Evolutionary conservation across 2,113 vertebrate species (phyloP).

Genomic region (Macquaria ambigua): DNA sequence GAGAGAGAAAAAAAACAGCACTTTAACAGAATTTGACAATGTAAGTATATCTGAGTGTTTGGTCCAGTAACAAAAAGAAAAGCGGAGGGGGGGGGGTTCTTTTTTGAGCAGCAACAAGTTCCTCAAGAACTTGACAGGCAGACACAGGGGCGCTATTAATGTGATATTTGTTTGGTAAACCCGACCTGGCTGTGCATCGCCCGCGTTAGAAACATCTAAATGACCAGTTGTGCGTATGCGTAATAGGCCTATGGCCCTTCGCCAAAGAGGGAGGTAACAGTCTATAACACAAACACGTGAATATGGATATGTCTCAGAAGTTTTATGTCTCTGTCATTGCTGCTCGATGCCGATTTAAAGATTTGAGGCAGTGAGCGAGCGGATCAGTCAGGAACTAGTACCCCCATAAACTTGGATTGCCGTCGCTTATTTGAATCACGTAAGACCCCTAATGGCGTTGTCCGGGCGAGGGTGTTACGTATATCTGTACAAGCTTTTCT

Average conservation of each 20-base stretch:
- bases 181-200: slow-evolving; percentile 80
- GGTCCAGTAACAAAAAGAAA: background rate
- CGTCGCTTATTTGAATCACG: slow-evolving; percentile 91
- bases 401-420: slow-evolving; percentile 80
- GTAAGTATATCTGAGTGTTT: slow-evolving; percentile 80
- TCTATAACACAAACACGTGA: slow-evolving; percentile 60
- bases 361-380: slow-evolving; percentile 60
- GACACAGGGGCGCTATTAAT: slow-evolving; percentile 73
- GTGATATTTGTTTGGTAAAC: slow-evolving; percentile 75
- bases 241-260: slow-evolving; percentile 69
- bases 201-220: slow-evolving; percentile 55
- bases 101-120: slow-evolving; percentile 92
- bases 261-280: slow-evolving; percentile 62
- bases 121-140: slow-evolving; percentile 83
- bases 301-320: slow-evolving; percentile 63
- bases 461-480: slow-evolving; percentile 91
- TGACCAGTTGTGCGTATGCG: slow-evolving; percentile 60
- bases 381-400: slow-evolving; percentile 65
- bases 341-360: slow-evolving; percentile 63
- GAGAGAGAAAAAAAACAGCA: slow-evolving; percentile 41
- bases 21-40: slow-evolving; percentile 69
- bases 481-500: slow-evolving; percentile 89
- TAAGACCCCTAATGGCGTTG: slow-evolving; percentile 92
- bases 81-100: slow-evolving; percentile 19
- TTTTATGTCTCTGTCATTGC: slow-evolving; percentile 55